Base-by-base conservation (phyloP, 2,888 invertebrate species). In the Lasius fuliginosus region DNA sequence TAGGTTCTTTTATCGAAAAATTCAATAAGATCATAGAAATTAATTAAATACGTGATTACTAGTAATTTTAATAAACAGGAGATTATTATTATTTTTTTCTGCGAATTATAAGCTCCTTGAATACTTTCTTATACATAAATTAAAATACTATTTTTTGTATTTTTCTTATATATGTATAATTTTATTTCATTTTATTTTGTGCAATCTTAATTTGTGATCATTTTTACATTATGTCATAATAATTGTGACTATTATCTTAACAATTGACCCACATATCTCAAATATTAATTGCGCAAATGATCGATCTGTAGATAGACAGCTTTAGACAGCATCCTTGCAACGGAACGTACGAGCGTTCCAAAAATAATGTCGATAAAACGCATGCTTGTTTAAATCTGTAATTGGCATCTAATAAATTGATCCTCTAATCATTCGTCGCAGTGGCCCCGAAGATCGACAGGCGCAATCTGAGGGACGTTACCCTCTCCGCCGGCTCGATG, bases 371-470 rank as follows among this genome's bases (percentile, higher is more conserved):
- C n/a, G 15, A 42, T 56, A 27, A 71, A 79, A 15, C 42, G 71
- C 33, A 3, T 36, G 40, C 60, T 62, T 79, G 27, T 49, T 27
- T 69, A 74, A 75, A 69, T 71, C 0, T 56, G 53, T 68, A 71
- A 49, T 85, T 85, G 86, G 89, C 85, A 85, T 49, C 12, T 81
- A 73, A 81, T 85, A 11, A 64, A 11, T 23, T 82, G 23, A 79
- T 36, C 0, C 65, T 84, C 81, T 69, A 83, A 89, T 88, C 11
- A 56, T 83, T 62, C 18, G 23, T 62, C 53, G 11, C 94, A 97
- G 97, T 99, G 94, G 98, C 99, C 88, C 99, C 99, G 27, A 98
- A 98, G 95, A 99, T 99, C 95, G 99, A 99, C 95, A 97, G 99
- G 86, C 97, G 98, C 89, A 98, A 99, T 94, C 96, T 99, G 40